Base-by-base conservation (phyloP, 1,140 invertebrate genomes). In the Pachypsylla venusta region DNA sequence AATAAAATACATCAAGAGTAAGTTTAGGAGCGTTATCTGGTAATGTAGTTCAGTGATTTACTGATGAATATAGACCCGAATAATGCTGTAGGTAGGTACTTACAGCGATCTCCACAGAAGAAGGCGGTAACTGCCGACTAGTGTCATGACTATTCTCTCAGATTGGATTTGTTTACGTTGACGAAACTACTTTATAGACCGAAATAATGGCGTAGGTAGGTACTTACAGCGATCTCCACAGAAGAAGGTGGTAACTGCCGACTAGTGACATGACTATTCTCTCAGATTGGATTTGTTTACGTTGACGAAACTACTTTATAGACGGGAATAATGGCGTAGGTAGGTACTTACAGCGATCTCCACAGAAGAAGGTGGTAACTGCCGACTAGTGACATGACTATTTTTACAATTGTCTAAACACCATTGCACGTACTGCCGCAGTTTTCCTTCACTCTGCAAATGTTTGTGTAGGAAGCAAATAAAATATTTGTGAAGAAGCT, bases 351-450 rank as follows among this genome's bases (percentile, higher is more conserved):
- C 87, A 66, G 90, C 88, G 55, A 96, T 89, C 77, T 97, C 93
- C 0, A 93, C 87, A 26, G 88, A 85, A 24, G 91, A 94, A 0
- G 92, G 91, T 42, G 92, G 88, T 67, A 86, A 81, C 65, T 84
- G 83, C 55, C 93, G 72, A 20, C 85, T 84, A 20, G 82, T 83
- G 1, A 85, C 84, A 71, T 89, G 85, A 0, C 83, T 87, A 64
- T 88, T 87, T 62, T 89, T 85, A 59, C 92, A 88, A 74, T 95
- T 93, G 65, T 93, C 90, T 24, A 93, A 74, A 68, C 91, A 95
- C 86, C 91, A 94, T 68, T 93, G 87, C 12, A 92, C 90, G 68
- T 93, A 93, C 69, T 93, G 88, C 0, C 79, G 75, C 12, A 86
- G 72, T 67, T 84, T 82, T 16, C 83, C 82, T 54, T 84, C 83